phyloP scores from a whole-genome alignment of 2,888 invertebrate genomes.

The Coleophora deauratella region DNA sequence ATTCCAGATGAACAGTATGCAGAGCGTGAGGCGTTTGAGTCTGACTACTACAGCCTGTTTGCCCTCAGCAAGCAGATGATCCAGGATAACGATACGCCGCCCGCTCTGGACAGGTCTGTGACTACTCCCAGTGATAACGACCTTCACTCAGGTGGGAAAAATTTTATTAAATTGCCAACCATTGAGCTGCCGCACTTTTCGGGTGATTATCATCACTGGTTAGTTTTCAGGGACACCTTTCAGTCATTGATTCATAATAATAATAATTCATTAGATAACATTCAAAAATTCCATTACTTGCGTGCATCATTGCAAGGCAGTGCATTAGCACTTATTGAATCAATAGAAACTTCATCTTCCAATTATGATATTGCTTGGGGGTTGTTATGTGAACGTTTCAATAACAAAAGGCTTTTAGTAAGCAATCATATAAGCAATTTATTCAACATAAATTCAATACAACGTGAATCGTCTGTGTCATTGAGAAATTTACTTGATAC shows the following conservation, averaged over 20 bases:
- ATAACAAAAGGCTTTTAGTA: slow-evolving; percentile 18
- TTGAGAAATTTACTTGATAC: slow-evolving; percentile 17
- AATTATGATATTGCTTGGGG: slow-evolving; percentile 19
- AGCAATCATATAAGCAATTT: slow-evolving; percentile 19
- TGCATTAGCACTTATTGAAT: slow-evolving; percentile 17
- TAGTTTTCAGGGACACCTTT: no score
- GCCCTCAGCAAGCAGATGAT: not conserved
- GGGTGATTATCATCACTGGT: no score
- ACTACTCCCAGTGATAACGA: no score
- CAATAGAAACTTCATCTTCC: slow-evolving; percentile 14
- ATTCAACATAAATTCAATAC: slow-evolving; percentile 15
- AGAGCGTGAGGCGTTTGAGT: no score
- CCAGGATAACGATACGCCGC: not conserved
- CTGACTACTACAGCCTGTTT: no score
- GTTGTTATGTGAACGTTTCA: slow-evolving; percentile 17
- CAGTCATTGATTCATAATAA: slow-evolving; percentile 18
- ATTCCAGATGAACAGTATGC: slow-evolving; percentile 5
- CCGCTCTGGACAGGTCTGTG: slow-evolving; percentile 17
- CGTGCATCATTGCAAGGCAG: slow-evolving; percentile 17
- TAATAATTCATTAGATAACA: no score
- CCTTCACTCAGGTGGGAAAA: no score
- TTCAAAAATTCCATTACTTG: no score
- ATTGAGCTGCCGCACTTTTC: no score
- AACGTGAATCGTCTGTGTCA: slow-evolving; percentile 15
- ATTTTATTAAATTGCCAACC: no score